Base-by-base conservation (phyloP, 64 coral and sea anemone genomes). In the Acropora yongei region DNA sequence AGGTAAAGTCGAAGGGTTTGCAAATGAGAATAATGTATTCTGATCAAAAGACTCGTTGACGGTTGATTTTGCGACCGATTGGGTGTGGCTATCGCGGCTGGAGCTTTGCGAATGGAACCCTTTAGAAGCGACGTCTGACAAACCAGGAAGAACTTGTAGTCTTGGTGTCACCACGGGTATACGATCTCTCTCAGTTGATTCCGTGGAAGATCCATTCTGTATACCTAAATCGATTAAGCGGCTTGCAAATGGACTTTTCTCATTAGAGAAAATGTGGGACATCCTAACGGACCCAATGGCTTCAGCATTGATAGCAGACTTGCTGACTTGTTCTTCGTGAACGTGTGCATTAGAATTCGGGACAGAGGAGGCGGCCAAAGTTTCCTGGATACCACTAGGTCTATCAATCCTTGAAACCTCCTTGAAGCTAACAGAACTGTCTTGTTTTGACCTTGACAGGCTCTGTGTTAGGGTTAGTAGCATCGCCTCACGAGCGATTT, bases 81-180 rank as follows among this genome's bases (percentile, higher is more conserved):
- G 17, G 80, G 14, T 83, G 80, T 44, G 41, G 39, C 13, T 16
- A 44, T 44, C 13, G 2, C 13, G 8, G 46, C 43, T 2, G 16
- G 5, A 83, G 8, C 8, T 83, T 17, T 2, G 42, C 41, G 57
- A 45, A 44, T 66, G 13, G 13, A 8, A 44, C 16, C 41, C 16
- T 13, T 6, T 67, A 41, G 57, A 12, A 1, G 41, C 41, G 4
- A 83, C 18, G 80, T 67, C 58, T 47, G 42, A 67, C 57, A 83
- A 83, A 17, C 41, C 61, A 67, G 80, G 80, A 83, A 67, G 57
- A 16, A 40, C 80, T 67, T 18, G 2, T 46, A 83, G 58, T 18
- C 58, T 83, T n/a, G 80, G 80, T 40, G 80, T 83, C 9, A 45
- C 41, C 4, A 16, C 58, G 0, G 80, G 80, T 1, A 83, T 83